Conservation (phyloP, 2,113 vertebrate species). For the Pangasianodon gigas region DNA sequence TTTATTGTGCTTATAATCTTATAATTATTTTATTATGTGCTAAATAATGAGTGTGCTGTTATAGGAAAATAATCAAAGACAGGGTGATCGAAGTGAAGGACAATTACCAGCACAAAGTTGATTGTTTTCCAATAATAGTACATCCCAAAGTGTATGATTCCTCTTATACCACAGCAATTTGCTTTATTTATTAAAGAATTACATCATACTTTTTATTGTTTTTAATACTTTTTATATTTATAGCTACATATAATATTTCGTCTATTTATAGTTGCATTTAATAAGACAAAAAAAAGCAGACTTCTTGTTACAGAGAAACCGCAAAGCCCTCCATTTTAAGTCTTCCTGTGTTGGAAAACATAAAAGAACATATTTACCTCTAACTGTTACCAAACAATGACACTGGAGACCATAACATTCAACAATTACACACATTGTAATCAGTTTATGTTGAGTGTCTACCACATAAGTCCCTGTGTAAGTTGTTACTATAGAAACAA, state of each 20-base stretch:
- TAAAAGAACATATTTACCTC: neutral
- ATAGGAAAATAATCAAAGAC: neutral
- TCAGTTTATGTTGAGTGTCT: neutral
- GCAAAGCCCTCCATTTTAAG: neutral
- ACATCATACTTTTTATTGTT: neutral
- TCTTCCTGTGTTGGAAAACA: neutral
- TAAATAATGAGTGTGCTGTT: neutral
- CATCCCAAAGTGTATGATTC: neutral
- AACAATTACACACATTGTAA: neutral
- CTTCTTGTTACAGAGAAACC: neutral
- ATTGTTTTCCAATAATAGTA: neutral
- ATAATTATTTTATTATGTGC: neutral
- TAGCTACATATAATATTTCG: neutral
- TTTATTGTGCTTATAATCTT: neutral
- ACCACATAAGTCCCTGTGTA: neutral
- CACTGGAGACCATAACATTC: neutral
- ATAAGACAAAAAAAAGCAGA: neutral
- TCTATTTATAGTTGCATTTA: neutral
- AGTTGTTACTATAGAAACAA: neutral
- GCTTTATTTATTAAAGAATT: neutral
- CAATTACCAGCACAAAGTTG: neutral
- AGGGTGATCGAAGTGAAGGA: neutral
- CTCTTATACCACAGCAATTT: neutral
- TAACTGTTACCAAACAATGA: neutral
- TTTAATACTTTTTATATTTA: no score